These are phyloP conservation scores for Acleris laterana DNA, from an alignment of 2,888 invertebrate species.

Conservation along the genomic window DNA sequence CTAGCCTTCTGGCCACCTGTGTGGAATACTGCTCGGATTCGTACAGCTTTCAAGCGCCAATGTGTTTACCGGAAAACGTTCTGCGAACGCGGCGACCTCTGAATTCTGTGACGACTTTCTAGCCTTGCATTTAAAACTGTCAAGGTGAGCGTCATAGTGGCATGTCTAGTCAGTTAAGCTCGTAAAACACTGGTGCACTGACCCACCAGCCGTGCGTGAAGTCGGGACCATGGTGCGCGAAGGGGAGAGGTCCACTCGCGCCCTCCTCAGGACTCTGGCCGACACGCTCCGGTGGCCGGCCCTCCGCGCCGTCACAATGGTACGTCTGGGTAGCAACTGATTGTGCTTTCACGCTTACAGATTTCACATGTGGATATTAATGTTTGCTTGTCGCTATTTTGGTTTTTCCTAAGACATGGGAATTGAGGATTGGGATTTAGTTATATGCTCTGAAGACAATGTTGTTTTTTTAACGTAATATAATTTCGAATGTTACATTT, in stretches of 20 bases:
- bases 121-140: conserved; percentile 64
- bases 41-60: conserved; percentile 19
- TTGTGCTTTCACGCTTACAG: conserved; percentile 39
- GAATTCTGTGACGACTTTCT: conserved; percentile 42
- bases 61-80: conserved; percentile 34
- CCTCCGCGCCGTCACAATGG: conserved; percentile 67
- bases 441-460: not conserved
- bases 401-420: no score
- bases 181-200: conserved; percentile 68
- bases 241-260: conserved; percentile 74
- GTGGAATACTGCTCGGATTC: conserved; percentile 22
- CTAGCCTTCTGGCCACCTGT: conserved; percentile 32
- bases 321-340: conserved; percentile 60
- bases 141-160: conserved; percentile 52
- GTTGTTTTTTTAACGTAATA: no score
- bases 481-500: not conserved
- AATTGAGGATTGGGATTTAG: not conserved
- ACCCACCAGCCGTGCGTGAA: conserved; percentile 79
- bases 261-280: conserved; percentile 75
- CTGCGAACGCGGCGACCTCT: conserved; percentile 39
- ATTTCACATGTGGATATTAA: conserved; percentile 7
- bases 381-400: conserved; percentile 6
- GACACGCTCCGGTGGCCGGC: conserved; percentile 77
- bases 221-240: conserved; percentile 78
- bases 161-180: conserved; percentile 51